Evolutionary conservation across 2,113 vertebrate genomes (phyloP).

Genomic region (Notechis scutatus): DNA sequence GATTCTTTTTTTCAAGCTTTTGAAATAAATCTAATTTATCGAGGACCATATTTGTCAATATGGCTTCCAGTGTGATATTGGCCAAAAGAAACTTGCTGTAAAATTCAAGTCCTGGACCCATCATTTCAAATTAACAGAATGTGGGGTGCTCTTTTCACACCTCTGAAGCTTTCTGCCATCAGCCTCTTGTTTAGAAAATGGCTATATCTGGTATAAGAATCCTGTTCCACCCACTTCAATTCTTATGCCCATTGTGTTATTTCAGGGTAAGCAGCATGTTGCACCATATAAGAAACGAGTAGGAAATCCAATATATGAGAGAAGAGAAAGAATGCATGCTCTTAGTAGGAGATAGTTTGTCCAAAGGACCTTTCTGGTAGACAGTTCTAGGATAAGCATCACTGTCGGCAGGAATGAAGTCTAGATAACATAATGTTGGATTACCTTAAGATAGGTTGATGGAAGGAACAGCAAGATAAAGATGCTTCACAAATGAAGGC

Average conservation of each 20-base stretch:
- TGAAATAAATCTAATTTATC: not conserved
- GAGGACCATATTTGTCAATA: not conserved
- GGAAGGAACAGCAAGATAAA: not conserved
- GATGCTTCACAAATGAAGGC: not conserved
- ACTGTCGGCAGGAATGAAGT: not conserved
- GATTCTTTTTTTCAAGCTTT: not conserved
- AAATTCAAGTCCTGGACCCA: not conserved
- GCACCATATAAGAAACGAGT: not conserved
- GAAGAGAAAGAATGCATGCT: not conserved
- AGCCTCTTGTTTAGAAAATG: not conserved
- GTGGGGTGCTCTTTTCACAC: not conserved
- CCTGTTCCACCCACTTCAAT: not conserved
- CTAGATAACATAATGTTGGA: not conserved
- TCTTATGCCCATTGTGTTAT: not conserved
- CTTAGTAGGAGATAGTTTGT: not conserved
- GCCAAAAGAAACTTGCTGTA: not conserved
- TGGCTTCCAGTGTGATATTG: not conserved
- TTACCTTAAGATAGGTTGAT: not conserved
- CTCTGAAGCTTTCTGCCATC: not conserved
- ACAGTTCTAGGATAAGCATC: not conserved
- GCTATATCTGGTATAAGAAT: not conserved
- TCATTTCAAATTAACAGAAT: not conserved
- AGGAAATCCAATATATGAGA: not conserved
- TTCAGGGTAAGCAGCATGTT: not conserved
- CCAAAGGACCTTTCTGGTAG: not conserved